Evolutionary conservation across 1,140 invertebrate species (phyloP).

Genomic region (Apis dorsata): DNA sequence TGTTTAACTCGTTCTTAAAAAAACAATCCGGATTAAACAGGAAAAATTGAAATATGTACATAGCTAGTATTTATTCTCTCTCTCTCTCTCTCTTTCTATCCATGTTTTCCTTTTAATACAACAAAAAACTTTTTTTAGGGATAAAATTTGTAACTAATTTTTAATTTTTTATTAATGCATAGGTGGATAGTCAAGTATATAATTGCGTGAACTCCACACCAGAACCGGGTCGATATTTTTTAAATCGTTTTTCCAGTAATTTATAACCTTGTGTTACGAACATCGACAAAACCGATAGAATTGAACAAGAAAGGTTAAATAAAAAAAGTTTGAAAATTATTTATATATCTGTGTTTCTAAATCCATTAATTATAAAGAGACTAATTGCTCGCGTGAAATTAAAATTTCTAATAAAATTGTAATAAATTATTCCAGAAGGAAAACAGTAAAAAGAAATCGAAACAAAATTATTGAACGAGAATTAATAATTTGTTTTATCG

Average conservation of each 20-base stretch:
- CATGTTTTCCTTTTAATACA: too few relatives aligned
- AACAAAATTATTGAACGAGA: neutral
- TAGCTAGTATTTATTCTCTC: neutral
- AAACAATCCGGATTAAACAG: neutral
- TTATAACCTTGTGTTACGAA: constrained; percentile 37
- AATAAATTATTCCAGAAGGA: constrained; percentile 13
- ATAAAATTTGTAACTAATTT: neutral
- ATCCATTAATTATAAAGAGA: neutral
- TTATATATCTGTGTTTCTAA: constrained; percentile 23
- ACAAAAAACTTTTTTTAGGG: neutral
- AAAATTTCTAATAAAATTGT: neutral
- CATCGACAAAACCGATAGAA: constrained; percentile 16
- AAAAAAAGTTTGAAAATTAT: constrained; percentile 49
- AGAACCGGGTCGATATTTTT: constrained; percentile 27
- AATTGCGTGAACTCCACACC: neutral
- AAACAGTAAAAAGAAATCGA: neutral
- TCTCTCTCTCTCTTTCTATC: too few relatives aligned
- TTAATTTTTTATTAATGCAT: constrained; percentile 10
- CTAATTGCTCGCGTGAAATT: constrained; percentile 36
- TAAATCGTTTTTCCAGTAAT: constrained; percentile 44
- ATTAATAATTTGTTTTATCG: too few relatives aligned
- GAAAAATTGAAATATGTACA: neutral
- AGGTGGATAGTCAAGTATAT: neutral
- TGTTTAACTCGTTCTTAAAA: neutral
- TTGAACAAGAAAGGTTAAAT: constrained; percentile 20